These are phyloP conservation scores for Cephalopachus bancanus DNA, from an alignment of 2,797 vertebrate genomes.

Conservation along the genomic window DNA sequence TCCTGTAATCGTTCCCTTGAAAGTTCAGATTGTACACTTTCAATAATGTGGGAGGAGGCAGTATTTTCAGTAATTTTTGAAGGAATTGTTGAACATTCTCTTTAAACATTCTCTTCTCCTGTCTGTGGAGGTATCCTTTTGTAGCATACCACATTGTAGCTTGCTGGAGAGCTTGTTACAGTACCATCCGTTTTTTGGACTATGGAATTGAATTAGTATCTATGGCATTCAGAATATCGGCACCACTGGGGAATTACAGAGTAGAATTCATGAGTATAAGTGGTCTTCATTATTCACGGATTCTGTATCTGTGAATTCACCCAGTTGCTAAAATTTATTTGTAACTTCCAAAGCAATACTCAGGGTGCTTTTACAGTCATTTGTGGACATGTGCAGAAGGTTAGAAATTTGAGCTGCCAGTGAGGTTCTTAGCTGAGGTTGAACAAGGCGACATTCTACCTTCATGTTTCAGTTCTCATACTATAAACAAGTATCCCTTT, in stretches of 20 bases:
- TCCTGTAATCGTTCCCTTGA: background rate
- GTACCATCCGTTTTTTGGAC: background rate
- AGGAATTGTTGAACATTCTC: background rate
- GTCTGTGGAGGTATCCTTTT: background rate
- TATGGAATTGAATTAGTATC: background rate
- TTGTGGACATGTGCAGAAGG: background rate
- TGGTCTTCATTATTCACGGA: background rate
- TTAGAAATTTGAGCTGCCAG: slow-evolving; percentile 37
- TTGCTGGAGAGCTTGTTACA: background rate
- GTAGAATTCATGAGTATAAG: background rate
- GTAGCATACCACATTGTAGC: background rate
- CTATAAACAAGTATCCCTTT: slow-evolving; percentile 16
- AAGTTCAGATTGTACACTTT: background rate
- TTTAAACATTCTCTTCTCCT: background rate
- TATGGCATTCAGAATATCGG: background rate
- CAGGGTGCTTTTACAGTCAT: background rate
- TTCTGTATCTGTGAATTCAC: slow-evolving; percentile 36
- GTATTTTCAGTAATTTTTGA: background rate
- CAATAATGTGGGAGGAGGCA: background rate
- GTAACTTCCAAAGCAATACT: background rate
- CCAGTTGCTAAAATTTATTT: slow-evolving; percentile 14
- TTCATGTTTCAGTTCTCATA: slow-evolving; percentile 5
- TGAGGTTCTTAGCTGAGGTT: background rate
- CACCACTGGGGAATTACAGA: background rate
- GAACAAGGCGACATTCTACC: background rate